Base-by-base conservation (phyloP, 1,140 invertebrate species). In the Drosophila cardini region DNA sequence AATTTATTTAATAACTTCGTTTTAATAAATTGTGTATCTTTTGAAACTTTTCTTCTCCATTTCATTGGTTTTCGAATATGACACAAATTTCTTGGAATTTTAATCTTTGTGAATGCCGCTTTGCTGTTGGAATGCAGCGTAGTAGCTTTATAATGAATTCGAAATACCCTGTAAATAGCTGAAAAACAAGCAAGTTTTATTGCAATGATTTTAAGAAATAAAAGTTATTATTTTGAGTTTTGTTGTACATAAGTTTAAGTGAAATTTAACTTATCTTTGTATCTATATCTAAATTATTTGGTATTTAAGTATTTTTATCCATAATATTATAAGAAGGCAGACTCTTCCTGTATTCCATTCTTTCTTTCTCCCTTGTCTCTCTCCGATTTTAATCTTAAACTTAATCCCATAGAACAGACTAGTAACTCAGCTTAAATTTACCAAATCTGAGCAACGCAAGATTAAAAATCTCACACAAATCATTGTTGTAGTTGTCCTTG, bases 81-180 rank as follows among this genome's bases (percentile, higher is more conserved):
- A 58, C 64, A 26, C 56, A 16, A n/a, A 30, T 52, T 38, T 42
- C 11, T 18, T 55, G 52, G 52, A 15, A 55, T 55, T 11, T 55
- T 55, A 30, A 50, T 30, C n/a, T 50, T 32, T 13, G 8, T n/a
- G 48, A 26, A 26, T 26, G 48, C 48, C 48, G 48, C 26, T 50
- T 50, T 50, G 46, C 26, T 15, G 46, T 7, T 8, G 11, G 46
- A 32, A 50, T 50, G 46, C 26, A 26, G 30, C n/a, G 11, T 11
- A 50, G 11, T 48, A 10, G 5, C 15, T 43, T 43, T n/a, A 26
- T 11, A 21, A 10, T 48, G 16, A 21, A 30, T 8, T 48, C 11
- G 10, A 48, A 6, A 48, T 6, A 48, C 18, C 2, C 2, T 26
- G 21, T 26, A 26, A 4, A 1, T 26, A 16, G 6, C 2, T 18